Base-by-base conservation (phyloP, 1,140 invertebrate genomes). In the Lerema accius region DNA sequence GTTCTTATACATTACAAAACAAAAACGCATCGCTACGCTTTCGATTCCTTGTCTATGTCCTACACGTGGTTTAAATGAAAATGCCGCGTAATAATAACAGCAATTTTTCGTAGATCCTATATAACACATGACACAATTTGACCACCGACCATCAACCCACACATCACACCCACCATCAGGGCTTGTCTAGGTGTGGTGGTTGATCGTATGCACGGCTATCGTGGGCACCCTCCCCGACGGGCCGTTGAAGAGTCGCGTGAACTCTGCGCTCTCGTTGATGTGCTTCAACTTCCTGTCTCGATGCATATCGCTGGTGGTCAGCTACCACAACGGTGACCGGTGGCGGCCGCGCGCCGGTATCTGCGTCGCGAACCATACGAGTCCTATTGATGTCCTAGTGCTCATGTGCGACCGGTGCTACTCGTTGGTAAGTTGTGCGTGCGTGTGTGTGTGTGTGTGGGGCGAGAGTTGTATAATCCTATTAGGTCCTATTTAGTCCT, bases 351-450 rank as follows among this genome's bases (percentile, higher is more conserved):
- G 92, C 62, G 92, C 88, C 19, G 98, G 98, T 26, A 99, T 99
- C 76, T 99, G 98, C 92, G 99, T 99, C 13, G 99, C 99, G 46
- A 99, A 99, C 93, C 99, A 99, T 90, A 99, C 99, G 0, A 99
- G 98, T 60, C 99, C 99, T 0, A 98, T 99, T 68, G 99, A 99
- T 91, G 98, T 98, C 39, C 93, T 99, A 59, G 95, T 99, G 65
- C 93, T 99, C 40, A 98, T 98, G 93, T 98, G 97, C 92, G 98
- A 99, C 92, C 98, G 98, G 88, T 96, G 96, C 78, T 99, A 99
- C 92, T 98, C 98, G 37, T 92, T 99, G 96, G 98, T 99, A 46
- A 82, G 79, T 78, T 4, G 1, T 7, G 28, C 6, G 23, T 23
- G n/a, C n/a, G n/a, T n/a, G n/a, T n/a, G n/a, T n/a, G n/a, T n/a